These are phyloP conservation scores for Gymnodraco acuticeps DNA, from an alignment of 2,797 vertebrate species.

Conservation along the genomic window DNA sequence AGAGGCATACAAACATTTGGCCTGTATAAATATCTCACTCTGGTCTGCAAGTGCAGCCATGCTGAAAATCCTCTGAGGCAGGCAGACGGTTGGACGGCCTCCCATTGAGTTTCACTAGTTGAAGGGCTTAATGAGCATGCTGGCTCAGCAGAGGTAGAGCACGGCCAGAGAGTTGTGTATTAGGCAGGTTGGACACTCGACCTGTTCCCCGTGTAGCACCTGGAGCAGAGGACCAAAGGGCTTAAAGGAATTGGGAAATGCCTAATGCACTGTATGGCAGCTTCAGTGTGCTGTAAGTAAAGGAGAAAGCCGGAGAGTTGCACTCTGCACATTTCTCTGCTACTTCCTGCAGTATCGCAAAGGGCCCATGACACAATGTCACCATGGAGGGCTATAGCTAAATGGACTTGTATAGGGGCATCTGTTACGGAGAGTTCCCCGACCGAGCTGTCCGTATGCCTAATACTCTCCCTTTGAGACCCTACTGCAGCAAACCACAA, in stretches of 20 bases:
- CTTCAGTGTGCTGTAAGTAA: slow-evolving; percentile 49
- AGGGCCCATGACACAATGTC: slow-evolving; percentile 32
- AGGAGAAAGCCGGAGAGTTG: slow-evolving; percentile 29
- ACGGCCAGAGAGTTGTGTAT: slow-evolving; percentile 50
- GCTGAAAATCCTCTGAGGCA: slow-evolving; percentile 68
- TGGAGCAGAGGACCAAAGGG: slow-evolving; percentile 43
- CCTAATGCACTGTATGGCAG: slow-evolving; percentile 33
- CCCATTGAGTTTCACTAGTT: slow-evolving; percentile 68
- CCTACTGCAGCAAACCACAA: slow-evolving; percentile 35
- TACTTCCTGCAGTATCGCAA: slow-evolving; percentile 28
- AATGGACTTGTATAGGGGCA: slow-evolving; percentile 29
- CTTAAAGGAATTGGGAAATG: slow-evolving; percentile 54
- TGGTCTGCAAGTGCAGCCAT: slow-evolving; percentile 63
- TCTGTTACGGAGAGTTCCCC: slow-evolving; percentile 20
- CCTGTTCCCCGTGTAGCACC: slow-evolving; percentile 44
- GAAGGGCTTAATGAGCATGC: slow-evolving; percentile 74
- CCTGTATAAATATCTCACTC: slow-evolving; percentile 71
- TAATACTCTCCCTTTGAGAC: slow-evolving; percentile 2
- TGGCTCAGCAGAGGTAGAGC: slow-evolving; percentile 73
- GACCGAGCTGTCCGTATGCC: slow-evolving; percentile 34
- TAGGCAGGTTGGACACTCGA: slow-evolving; percentile 49
- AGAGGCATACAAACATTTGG: slow-evolving; percentile 67
- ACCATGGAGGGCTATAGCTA: slow-evolving; percentile 24
- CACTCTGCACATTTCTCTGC: slow-evolving; percentile 49
- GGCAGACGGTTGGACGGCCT: slow-evolving; percentile 64